Base-by-base conservation (phyloP, 2,888 invertebrate genomes). In the Globia sparganii region DNA sequence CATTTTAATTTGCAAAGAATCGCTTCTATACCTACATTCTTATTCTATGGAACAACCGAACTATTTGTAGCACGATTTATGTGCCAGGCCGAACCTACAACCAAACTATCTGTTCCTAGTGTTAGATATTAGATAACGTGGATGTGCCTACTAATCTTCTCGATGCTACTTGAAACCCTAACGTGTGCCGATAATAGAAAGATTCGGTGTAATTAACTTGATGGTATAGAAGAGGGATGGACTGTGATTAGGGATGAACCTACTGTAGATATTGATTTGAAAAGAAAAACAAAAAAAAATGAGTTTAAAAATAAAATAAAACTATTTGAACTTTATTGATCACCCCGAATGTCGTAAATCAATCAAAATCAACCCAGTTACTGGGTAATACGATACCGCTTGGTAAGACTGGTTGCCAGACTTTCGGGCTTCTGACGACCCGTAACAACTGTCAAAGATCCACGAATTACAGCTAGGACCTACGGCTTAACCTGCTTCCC, bases 51-150 rank as follows among this genome's bases (percentile, higher is more conserved):
- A 25, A 28, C 80, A 65, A 78, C 80, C 81, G 69, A 83, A 87
- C 90, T 88, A 87, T 91, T 90, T 88, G 89, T 85, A 83, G 72
- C 85, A 87, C 86, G 89, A 91, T 91, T 90, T 91, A 91, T 91
- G 89, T 86, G 81, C 66, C 78, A 82, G 40, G 77, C 80, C 77
- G 75, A 80, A 85, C 67, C 72, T 75, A 77, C 78, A 66, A 82
- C 77, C 75, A 77, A 37, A 84, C 87, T 89, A 88, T 88, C 83
- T 84, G 82, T 84, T 85, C 73, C 78, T 70, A 81, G 37, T 67
- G 67, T 66, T 34, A 71, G 73, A 83, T 79, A 80, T 72, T 75
- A 76, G 61, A 64, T 72, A 72, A 53, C 71, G 62, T 65, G 59
- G 34, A 65, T 77, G 18, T 71, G 53, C 53, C 69, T 80, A 59